Evolutionary conservation across 2,113 vertebrate species (phyloP), one percentile per base, ranked within the genome.

Genomic region (Hypocryptadius cinnamomeus): DNA sequence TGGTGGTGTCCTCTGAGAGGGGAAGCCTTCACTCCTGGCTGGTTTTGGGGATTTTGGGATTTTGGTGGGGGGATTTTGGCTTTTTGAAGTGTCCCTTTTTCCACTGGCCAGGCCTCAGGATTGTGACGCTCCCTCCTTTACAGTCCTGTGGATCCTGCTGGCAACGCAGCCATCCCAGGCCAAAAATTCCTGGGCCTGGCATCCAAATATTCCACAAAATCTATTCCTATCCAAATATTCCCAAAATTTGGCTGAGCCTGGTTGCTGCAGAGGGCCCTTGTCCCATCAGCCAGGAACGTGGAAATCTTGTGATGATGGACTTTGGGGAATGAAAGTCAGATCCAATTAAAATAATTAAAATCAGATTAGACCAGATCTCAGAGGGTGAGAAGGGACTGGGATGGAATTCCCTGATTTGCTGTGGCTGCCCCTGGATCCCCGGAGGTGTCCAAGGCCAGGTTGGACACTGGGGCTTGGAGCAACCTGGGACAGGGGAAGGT

Each of bases 401-500:
- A 0, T 35, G 19, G 51, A 50, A 31, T 65, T 42, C 18, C 22
- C 59, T 44, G 22, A 42, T 9, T 1, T 7, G 11, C 50, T 72
- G 76, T 1, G 66, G 66, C n/a, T 79, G 35, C 10, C 21, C 35
- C 68, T 56, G 57, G 57, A 72, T 65, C 59, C 37, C 59, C 57
- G 85, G 35, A 0, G 65, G 3, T 50, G 50, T 2, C 37, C 66
- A 3, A 64, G 25, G 35, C 30, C 31, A 10, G 30, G 30, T 0
- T 74, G 70, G 56, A 70, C 35, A 8, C 1, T 18, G 50, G 50
- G 27, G 8, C 12, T 44, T 51, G 68, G 71, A 77, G 0, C 24
- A 0, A 0, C 31, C 76, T 72, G 68, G 68, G 18, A 15, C 0
- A 13, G 6, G 1, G 42, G 27, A 0, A 31, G 2, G 1, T 35